These are phyloP conservation scores for Gryllus longicercus DNA, from an alignment of 2,888 invertebrate genomes.

Conservation along the genomic window DNA sequence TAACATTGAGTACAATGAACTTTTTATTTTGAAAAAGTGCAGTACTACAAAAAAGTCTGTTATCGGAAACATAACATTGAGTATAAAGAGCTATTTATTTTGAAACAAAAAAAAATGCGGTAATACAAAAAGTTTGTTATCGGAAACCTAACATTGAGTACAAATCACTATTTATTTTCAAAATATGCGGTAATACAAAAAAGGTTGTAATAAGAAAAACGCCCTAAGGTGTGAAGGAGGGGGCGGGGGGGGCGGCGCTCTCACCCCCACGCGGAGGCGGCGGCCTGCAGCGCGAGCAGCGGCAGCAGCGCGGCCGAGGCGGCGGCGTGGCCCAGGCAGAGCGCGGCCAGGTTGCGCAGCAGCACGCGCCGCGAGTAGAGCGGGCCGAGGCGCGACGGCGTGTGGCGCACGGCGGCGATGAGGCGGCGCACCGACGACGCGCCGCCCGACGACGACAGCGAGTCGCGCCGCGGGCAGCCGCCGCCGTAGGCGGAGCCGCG, in stretches of 20 bases:
- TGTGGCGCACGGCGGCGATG: conserved; percentile 57
- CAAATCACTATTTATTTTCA: no score
- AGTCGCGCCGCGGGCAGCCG: conserved; percentile 58
- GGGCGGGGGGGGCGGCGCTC: conserved; percentile 36
- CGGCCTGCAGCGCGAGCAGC: conserved; percentile 56
- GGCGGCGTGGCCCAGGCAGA: conserved; percentile 43
- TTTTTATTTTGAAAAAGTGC: no score
- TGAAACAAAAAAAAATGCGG: no score
- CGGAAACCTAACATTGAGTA: no score
- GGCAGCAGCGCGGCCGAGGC: conserved; percentile 57
- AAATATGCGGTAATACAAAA: no score
- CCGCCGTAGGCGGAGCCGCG: neutral
- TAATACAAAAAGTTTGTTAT: no score
- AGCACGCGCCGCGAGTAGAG: conserved; percentile 42
- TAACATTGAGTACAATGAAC: no score
- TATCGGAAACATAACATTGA: no score
- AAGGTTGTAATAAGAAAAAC: no score
- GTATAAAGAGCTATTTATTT: no score
- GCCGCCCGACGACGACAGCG: conserved; percentile 68
- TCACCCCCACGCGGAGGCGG: conserved; percentile 51
- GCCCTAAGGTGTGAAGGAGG: no score
- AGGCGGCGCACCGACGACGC: conserved; percentile 73
- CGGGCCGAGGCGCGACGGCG: conserved; percentile 43
- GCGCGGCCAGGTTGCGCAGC: conserved; percentile 47
- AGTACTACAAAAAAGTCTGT: no score